phyloP scores from a whole-genome alignment of 2,888 invertebrate genomes.

The Dynastes grantii region DNA sequence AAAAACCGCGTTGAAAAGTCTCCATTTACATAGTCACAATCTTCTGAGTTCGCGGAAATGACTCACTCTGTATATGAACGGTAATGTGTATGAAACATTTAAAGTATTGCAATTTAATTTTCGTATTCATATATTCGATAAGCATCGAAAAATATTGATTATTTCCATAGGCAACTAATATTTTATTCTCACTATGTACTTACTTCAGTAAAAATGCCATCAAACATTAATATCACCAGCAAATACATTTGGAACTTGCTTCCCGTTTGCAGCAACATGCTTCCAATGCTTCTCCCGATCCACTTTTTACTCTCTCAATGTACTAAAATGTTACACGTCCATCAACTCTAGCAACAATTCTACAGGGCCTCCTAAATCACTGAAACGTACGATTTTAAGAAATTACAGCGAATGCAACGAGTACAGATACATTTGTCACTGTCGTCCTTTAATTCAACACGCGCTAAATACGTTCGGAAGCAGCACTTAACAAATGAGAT shows the following conservation, averaged over 20 bases:
- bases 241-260: too few species aligned
- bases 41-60: too few species aligned
- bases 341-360: background rate
- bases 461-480: background rate
- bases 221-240: too few species aligned
- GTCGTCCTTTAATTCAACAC: background rate
- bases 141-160: too few species aligned
- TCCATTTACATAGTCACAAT: too few species aligned
- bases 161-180: background rate
- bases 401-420: background rate
- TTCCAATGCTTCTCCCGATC: background rate
- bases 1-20: too few species aligned
- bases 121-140: too few species aligned
- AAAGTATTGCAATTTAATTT: too few species aligned
- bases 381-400: background rate
- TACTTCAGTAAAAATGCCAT: background rate
- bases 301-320: background rate
- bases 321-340: background rate
- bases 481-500: slow-evolving; percentile 11
- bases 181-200: background rate
- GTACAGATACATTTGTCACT: background rate
- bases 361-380: background rate
- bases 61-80: too few species aligned
- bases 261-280: background rate
- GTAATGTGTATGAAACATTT: too few species aligned